phyloP scores from a whole-genome alignment of 2,888 invertebrate species.

The Tiphia femorata region DNA sequence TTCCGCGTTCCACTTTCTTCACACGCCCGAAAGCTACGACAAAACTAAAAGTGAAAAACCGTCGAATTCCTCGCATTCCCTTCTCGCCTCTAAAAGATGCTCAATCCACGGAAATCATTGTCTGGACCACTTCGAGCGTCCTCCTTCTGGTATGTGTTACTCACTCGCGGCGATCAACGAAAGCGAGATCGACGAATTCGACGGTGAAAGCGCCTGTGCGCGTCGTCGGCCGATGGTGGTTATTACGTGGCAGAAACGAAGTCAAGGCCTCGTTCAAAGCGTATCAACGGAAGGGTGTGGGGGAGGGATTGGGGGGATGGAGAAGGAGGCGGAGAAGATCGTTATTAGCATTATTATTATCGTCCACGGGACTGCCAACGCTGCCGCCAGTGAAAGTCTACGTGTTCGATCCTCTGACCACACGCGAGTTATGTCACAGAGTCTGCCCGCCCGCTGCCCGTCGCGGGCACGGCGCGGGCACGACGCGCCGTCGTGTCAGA shows the following conservation, averaged over 20 bases:
- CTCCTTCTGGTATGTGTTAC: not conserved
- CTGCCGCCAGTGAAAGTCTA: conserved; percentile 50
- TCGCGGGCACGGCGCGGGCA: no score
- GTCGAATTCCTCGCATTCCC: no score
- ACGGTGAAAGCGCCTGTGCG: conserved; percentile 29
- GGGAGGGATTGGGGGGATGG: no score
- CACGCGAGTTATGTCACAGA: conserved; percentile 48
- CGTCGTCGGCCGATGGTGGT: not conserved
- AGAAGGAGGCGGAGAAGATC: conserved; percentile 32
- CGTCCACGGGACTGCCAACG: not conserved
- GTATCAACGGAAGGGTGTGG: no score
- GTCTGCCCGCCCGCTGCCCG: no score
- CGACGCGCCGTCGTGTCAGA: conserved; percentile 11
- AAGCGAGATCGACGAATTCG: not conserved
- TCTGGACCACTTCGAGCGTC: not conserved
- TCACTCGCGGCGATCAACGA: not conserved
- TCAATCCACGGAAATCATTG: no score
- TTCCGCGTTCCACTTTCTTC: not conserved
- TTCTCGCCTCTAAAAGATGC: no score
- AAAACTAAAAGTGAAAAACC: no score
- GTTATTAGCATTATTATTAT: conserved; percentile 22
- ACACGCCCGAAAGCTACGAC: not conserved
- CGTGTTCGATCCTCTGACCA: conserved; percentile 7
- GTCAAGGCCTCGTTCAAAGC: conserved; percentile 53
- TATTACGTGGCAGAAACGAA: conserved; percentile 39